Evolutionary conservation across 2,113 vertebrate species (phyloP), one percentile per base, ranked within the genome.

Genomic region (Micromys minutus): DNA sequence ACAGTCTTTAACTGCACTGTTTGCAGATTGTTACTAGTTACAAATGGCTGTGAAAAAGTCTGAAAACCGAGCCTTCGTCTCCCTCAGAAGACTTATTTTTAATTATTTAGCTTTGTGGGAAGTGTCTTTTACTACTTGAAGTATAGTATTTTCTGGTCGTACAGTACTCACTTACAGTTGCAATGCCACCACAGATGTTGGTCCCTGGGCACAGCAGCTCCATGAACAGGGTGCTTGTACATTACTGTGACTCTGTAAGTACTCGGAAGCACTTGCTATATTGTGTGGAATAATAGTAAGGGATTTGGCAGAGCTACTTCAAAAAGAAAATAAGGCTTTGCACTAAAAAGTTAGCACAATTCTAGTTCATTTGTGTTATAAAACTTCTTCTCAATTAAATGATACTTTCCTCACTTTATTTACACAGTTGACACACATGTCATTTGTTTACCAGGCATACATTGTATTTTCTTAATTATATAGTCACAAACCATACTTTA

Each of bases 101-200:
- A 96, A 93, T 96, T 90, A 89, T 91, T 97, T 94, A 91, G 26
- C 55, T 90, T 94, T 95, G 86, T 80, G 42, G 87, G 36, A 94
- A 79, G 80, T 85, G 26, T 75, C 89, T 91, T 83, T 96, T 90
- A 65, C 63, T 71, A 24, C 34, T 47, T 90, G 90, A 45, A 50
- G 4, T 67, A 52, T 91, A 79, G 22, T 87, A 75, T 87, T 93
- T 92, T 89, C 61, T 90, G 45, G 34, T 94, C 34, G 67, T 29
- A 7, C 3, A 47, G 89, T 72, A 85, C 59, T 94, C 55, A 19
- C 21, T 94, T 31, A 11, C 55, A 42, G 8, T 89, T 95, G 36
- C 88, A 6, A 21, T 95, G 45, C 75, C 63, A 11, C 74, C 42
- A 15, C 3, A 50, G 4, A 55, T 57, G 89, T 45, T 72, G 50